Evolutionary conservation across 2,797 vertebrate genomes (phyloP), one percentile per base, ranked within the genome.

Genomic region (Lacerta viridis): DNA sequence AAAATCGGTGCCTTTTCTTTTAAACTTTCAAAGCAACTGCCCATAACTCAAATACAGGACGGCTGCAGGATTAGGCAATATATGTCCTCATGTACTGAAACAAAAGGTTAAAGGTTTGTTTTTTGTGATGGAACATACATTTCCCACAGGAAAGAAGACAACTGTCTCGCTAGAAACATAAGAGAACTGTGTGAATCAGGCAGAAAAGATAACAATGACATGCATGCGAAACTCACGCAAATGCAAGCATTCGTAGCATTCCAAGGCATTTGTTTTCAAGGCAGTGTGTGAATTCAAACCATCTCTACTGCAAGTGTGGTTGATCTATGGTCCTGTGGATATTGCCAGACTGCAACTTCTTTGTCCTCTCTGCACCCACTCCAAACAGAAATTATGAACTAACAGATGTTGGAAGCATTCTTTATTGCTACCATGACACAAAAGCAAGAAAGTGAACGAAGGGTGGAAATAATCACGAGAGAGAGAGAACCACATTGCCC

Each of bases 131-230:
- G 86, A 90, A 23, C 68, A 64, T 61, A 9, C 80, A 90, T 75
- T 87, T 91, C 84, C 90, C 82, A 3, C 55, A 90, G 50, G 83
- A 88, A 92, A 90, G 80, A 85, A 72, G 78, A 84, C 25, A 10
- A 55, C 50, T 15, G 50, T 15, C 50, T 55, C 50, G 1, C 50
- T 55, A 13, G 50, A 55, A 55, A 55, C 3, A 1, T 55, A 55
- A 55, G 50, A 55, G 50, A 55, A 55, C 50, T 55, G 13, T 55
- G 15, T 55, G 50, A 55, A 55, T 55, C 13, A 55, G 50, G 13
- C 50, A 55, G 50, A 55, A 55, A 55, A 55, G 50, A 15, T 55
- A 55, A 55, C 50, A 55, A 55, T 13, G 50, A 55, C 50, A 55
- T 15, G 13, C 50, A 55, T 55, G 13, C 50, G 3, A 55, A 55